These are phyloP conservation scores for Ictalurus furcatus DNA, from an alignment of 2,113 vertebrate genomes.

Conservation along the genomic window DNA sequence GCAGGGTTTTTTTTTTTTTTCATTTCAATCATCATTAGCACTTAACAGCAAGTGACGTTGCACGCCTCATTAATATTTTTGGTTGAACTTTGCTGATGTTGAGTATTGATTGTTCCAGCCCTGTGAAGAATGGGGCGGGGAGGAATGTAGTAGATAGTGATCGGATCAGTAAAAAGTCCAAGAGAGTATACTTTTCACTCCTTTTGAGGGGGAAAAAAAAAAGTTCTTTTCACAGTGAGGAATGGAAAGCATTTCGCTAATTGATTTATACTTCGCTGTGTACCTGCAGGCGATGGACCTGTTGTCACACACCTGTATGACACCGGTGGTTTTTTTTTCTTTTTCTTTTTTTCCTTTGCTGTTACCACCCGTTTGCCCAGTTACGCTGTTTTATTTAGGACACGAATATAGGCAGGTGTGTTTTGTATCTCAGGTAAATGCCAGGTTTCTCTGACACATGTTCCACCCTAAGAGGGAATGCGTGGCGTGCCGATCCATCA, in stretches of 20 bases:
- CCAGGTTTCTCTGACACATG: slow-evolving; percentile 2
- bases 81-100: neutral
- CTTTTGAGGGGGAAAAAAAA: neutral
- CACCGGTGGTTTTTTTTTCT: neutral
- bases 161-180: neutral
- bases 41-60: neutral
- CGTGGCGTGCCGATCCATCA: slow-evolving; percentile 2
- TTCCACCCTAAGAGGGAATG: slow-evolving; percentile 27
- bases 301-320: neutral
- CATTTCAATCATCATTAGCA: neutral
- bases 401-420: neutral
- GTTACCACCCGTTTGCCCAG: slow-evolving; percentile 1
- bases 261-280: neutral
- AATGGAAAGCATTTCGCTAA: slow-evolving; percentile 3
- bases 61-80: neutral
- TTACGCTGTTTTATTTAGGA: neutral
- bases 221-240: neutral
- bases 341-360: too few relatives aligned
- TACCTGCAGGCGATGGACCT: neutral
- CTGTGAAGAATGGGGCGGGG: neutral
- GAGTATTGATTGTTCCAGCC: neutral
- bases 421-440: slow-evolving; percentile 5
- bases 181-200: neutral
- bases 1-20: neutral
- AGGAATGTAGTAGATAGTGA: neutral